Percentiles rank a stretch among this genome's conserved stretches.
Conservation (phyloP, 2,888 invertebrate species). For the Acrocyrtus sp. region DNA sequence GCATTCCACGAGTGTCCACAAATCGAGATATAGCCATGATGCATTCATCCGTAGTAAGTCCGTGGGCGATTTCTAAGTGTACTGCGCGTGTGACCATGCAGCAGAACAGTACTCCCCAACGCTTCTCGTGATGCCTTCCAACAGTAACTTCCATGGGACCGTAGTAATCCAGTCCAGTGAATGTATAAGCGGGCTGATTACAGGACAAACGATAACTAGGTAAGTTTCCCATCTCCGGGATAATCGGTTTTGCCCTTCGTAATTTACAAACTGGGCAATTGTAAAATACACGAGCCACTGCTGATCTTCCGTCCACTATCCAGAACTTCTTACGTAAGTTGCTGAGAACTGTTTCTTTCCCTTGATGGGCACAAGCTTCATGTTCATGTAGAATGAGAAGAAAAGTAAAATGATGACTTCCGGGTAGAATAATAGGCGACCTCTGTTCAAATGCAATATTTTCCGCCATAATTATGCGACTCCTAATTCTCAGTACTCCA, state of each 20-base stretch:
- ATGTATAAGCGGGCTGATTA: conserved; percentile 2
- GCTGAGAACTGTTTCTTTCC: conserved; percentile 1
- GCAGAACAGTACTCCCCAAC: conserved; percentile 12
- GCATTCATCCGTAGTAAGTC: neutral
- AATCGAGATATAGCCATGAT: conserved; percentile 13
- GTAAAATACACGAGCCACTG: neutral
- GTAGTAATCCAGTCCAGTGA: conserved; percentile 2
- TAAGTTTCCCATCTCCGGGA: conserved; percentile 23
- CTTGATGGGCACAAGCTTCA: conserved; percentile 2
- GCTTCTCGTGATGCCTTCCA: conserved; percentile 5
- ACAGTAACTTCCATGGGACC: conserved; percentile 15
- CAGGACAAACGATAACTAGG: neutral
- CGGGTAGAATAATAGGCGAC: conserved; percentile 11
- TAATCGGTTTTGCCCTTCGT: neutral
- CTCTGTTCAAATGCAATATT: neutral
- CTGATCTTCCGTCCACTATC: conserved; percentile 15
- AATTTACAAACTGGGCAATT: neutral
- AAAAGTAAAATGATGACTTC: neutral
- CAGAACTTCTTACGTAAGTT: conserved; percentile 2
- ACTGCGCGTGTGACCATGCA: conserved; percentile 17
- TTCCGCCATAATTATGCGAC: neutral
- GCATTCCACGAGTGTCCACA: neutral
- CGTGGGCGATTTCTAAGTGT: conserved; percentile 15
- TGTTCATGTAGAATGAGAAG: conserved; percentile 5
- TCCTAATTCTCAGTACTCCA: neutral